phyloP scores from a whole-genome alignment of 1,140 invertebrate genomes.

The Drosophila simulans region DNA sequence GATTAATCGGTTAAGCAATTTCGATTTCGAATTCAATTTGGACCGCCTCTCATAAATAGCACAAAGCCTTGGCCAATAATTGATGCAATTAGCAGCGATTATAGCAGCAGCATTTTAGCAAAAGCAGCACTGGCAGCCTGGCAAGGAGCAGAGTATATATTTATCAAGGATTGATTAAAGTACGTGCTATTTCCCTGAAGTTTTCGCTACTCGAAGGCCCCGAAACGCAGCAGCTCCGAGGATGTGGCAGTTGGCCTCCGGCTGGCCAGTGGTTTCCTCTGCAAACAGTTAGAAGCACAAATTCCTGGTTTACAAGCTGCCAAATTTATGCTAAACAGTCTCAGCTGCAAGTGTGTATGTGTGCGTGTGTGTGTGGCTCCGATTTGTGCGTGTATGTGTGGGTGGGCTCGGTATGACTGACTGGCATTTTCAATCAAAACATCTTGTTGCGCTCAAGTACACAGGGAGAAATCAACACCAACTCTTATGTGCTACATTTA shows the following conservation, averaged over 20 bases:
- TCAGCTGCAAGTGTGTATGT: slow-evolving; percentile 8
- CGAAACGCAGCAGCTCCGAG: slow-evolving; percentile 67
- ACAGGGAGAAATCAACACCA: slow-evolving; percentile 12
- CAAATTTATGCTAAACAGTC: slow-evolving; percentile 48
- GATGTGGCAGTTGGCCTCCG: slow-evolving; percentile 55
- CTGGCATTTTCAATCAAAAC: slow-evolving; percentile 48
- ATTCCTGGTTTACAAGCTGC: slow-evolving; percentile 52
- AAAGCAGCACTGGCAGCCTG: background rate
- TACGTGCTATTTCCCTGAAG: slow-evolving; percentile 38
- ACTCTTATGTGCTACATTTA: background rate
- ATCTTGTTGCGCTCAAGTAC: slow-evolving; percentile 5
- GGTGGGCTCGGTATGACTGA: slow-evolving; percentile 15
- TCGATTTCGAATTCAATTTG: slow-evolving; percentile 43
- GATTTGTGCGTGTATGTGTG: background rate
- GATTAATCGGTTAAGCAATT: slow-evolving; percentile 67
- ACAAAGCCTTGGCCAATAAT: slow-evolving; percentile 51
- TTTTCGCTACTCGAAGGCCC: slow-evolving; percentile 62
- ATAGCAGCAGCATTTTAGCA: slow-evolving; percentile 11
- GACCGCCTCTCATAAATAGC: slow-evolving; percentile 21
- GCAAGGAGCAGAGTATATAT: slow-evolving; percentile 7
- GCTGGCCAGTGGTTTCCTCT: slow-evolving; percentile 70
- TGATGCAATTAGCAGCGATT: slow-evolving; percentile 67
- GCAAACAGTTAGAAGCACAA: slow-evolving; percentile 72
- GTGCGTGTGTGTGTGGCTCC: background rate
- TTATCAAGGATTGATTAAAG: slow-evolving; percentile 27